Evolutionary conservation across 2,113 vertebrate species (phyloP).

Genomic region (Thamnophis sirtalis): DNA sequence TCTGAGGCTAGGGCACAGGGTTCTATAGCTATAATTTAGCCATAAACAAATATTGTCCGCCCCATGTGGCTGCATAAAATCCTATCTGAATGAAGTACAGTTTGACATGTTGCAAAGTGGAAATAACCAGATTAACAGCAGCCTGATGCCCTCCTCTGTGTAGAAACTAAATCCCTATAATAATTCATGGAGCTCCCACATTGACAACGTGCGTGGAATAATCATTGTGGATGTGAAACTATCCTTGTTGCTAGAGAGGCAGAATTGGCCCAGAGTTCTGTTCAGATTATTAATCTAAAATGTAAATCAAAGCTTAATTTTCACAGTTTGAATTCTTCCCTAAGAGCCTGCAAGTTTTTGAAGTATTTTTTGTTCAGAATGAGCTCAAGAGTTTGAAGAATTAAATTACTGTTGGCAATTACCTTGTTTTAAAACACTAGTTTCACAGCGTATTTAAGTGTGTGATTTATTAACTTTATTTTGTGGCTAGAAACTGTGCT

Average conservation of each 20-base stretch:
- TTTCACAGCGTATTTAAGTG: neutral
- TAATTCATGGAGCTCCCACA: neutral
- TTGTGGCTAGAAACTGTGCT: neutral
- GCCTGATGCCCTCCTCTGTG: neutral
- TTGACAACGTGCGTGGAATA: neutral
- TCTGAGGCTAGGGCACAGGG: neutral
- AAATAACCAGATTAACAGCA: neutral
- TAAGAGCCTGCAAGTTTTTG: conserved; percentile 7
- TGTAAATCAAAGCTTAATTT: conserved; percentile 3
- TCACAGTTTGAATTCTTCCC: neutral
- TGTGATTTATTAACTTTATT: neutral
- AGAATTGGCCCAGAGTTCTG: neutral
- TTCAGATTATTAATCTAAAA: neutral
- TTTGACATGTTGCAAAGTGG: neutral
- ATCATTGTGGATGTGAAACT: neutral
- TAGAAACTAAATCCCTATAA: neutral
- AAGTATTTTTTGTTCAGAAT: neutral
- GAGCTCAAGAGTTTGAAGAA: conserved; percentile 1
- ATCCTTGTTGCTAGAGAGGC: neutral
- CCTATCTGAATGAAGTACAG: neutral
- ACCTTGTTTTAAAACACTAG: neutral
- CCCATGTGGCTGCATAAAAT: neutral
- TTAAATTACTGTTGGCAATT: conserved; percentile 18
- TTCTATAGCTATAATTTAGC: neutral
- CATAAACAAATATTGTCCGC: neutral